Base-by-base conservation (phyloP, 2,888 invertebrate genomes). In the Drosophila parthenogenetica region DNA sequence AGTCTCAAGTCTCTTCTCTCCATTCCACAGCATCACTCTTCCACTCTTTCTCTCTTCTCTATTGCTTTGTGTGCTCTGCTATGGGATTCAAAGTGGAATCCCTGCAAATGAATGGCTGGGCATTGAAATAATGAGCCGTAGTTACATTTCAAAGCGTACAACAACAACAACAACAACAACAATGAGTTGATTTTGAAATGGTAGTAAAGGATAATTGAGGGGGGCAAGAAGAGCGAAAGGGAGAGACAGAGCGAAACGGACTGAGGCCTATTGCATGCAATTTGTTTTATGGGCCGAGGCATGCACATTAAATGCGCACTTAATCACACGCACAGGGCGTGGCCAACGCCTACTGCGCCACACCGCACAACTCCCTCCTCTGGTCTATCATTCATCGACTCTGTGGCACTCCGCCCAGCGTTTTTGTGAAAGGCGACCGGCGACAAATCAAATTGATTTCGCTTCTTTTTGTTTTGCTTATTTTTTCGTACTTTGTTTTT, bases 381-480 rank as follows among this genome's bases (percentile, higher is more conserved):
- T 13, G 8, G n/a, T 2, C 16, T 16, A 11, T 0, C 1, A 0
- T n/a, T 3, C 42, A 2, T 0, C 13, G 8, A 29, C 29, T 29
- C 29, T 29, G 29, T 8, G 29, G 29, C 29, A 8, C 2, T n/a
- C 2, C 42, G 40, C 16, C 25, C 16, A 40, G 14, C 13, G 1
- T 40, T 48, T 14, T 32, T 32, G 59, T 40, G 14, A 16, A 43
- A 19, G 35, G 40, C 60, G 17, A 35, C 45, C 59, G 70, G 81
- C 80, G 85, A 87, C 86, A 85, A 85, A 85, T 87, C 81, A 87
- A 85, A 85, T 87, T 85, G 85, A 85, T 85, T 87, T 83, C 69
- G 50, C 50, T 66, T 51, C 58, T 54, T 46, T 55, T 42, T 65
- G 60, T 16, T 2, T 50, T 16, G 17, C 10, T 48, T 29, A 60